These are phyloP conservation scores for Drosophila dives DNA, from an alignment of 2,888 invertebrate genomes.

Conservation along the genomic window DNA sequence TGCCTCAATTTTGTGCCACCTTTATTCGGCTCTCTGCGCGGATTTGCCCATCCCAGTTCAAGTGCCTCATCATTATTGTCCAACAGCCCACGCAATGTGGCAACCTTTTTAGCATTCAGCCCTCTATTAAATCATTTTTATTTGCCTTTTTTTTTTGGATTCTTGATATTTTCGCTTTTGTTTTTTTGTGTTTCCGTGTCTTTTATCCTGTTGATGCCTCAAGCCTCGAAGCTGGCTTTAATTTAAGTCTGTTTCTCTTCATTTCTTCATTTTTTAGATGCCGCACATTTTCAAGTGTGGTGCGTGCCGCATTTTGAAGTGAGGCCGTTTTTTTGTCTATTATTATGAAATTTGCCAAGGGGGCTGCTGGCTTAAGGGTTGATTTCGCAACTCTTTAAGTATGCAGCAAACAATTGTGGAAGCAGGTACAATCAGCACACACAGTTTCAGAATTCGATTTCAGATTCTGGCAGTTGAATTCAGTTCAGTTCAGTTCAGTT, in stretches of 20 bases:
- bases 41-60: slow-evolving; percentile 1
- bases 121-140: background rate
- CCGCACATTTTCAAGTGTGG: slow-evolving; percentile 42
- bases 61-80: slow-evolving; percentile 28
- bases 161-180: slow-evolving; percentile 57
- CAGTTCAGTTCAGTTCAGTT: slow-evolving; percentile 18
- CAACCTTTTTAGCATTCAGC: slow-evolving; percentile 47
- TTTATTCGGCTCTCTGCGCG: background rate
- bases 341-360: slow-evolving; percentile 42
- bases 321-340: slow-evolving; percentile 41
- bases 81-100: slow-evolving; percentile 29
- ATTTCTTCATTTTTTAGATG: slow-evolving; percentile 14
- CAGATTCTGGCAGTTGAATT: slow-evolving; percentile 20
- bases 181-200: slow-evolving; percentile 30
- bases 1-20: background rate
- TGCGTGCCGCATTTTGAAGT: slow-evolving; percentile 51
- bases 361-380: slow-evolving; percentile 44
- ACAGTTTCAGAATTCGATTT: slow-evolving; percentile 57
- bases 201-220: slow-evolving; percentile 33
- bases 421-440: slow-evolving; percentile 67
- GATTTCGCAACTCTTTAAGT: slow-evolving; percentile 61
- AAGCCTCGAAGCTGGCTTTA: slow-evolving; percentile 36
- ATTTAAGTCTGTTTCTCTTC: slow-evolving; percentile 7
- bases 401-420: slow-evolving; percentile 38
- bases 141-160: background rate